Conservation (phyloP, 35 echinoderm and acorn worm genomes). For the Ophiothrix spiculata region DNA sequence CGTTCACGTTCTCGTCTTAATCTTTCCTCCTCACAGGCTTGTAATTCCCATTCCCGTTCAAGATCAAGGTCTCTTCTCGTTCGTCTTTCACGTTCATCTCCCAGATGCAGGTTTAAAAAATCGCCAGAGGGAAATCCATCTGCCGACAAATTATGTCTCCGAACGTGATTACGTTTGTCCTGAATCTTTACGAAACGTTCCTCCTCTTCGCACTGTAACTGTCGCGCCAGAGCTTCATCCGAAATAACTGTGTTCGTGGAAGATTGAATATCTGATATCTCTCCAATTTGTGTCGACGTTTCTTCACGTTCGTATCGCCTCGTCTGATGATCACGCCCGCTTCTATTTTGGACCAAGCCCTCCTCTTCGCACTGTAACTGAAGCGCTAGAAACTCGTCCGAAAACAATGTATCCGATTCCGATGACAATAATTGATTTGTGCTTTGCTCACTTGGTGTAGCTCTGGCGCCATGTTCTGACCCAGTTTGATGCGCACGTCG, state of each 20-base stretch:
- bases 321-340: background rate
- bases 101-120: background rate
- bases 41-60: background rate
- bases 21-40: background rate
- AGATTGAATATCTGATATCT: background rate
- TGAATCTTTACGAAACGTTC: background rate
- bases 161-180: background rate
- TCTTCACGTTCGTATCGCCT: background rate
- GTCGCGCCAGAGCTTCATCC: background rate
- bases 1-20: background rate
- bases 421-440: background rate
- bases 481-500: background rate
- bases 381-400: background rate
- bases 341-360: background rate
- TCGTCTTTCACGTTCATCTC: background rate
- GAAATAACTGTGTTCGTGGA: background rate
- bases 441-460: background rate
- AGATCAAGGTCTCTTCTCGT: too few species aligned
- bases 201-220: conserved; percentile 4
- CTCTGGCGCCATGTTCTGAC: background rate
- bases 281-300: background rate
- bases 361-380: background rate
- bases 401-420: background rate
- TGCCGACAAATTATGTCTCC: background rate
- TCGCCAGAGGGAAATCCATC: background rate